These are phyloP conservation scores for Propithecus deckenii DNA, from an alignment of 2,797 vertebrate species.

Conservation along the genomic window DNA sequence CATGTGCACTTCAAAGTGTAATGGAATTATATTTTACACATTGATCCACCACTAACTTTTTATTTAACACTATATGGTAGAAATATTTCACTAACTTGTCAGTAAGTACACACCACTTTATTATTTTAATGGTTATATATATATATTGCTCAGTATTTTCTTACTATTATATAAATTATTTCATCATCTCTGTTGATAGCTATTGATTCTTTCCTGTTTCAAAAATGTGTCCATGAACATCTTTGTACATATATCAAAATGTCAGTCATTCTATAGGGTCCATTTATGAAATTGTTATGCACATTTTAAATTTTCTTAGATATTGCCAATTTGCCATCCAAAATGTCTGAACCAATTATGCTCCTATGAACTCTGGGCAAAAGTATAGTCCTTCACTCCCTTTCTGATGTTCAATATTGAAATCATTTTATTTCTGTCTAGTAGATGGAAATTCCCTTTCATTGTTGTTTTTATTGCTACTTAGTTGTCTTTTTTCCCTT, in stretches of 20 bases:
- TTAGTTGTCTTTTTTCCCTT: background rate
- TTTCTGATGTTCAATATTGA: background rate
- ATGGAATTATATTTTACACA: background rate
- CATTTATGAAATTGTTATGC: background rate
- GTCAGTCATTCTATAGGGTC: background rate
- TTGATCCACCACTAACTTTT: background rate
- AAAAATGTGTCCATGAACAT: background rate
- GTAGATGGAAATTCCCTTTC: background rate
- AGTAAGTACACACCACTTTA: background rate
- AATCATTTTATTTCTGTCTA: background rate
- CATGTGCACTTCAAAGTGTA: background rate
- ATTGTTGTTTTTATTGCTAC: background rate
- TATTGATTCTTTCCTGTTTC: background rate
- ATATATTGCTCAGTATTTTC: background rate
- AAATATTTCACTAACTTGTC: background rate
- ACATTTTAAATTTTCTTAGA: background rate
- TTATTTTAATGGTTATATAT: background rate
- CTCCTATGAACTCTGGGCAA: background rate
- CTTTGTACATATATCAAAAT: background rate
- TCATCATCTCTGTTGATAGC: background rate
- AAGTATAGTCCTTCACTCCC: too few relatives aligned
- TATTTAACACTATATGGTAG: background rate
- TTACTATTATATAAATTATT: background rate
- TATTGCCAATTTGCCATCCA: background rate
- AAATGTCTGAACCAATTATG: background rate